Evolutionary conservation across 2,113 vertebrate species (phyloP).

Genomic region (Phyllostomus hastatus): DNA sequence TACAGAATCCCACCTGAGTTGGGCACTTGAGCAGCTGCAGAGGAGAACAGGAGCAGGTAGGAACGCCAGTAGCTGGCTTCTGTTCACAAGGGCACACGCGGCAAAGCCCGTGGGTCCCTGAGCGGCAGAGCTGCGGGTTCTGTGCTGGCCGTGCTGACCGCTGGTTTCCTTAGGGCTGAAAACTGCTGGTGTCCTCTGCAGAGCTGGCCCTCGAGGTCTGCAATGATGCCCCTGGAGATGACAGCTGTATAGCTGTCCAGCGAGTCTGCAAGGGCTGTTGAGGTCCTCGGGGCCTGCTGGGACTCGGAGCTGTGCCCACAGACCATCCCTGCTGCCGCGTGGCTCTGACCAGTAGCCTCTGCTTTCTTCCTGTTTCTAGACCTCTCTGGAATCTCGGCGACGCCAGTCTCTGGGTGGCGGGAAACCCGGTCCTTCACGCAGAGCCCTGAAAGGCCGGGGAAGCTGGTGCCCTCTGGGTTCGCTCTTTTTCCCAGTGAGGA

Average conservation of each 20-base stretch:
- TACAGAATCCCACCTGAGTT: accelerated
- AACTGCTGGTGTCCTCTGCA: neutral
- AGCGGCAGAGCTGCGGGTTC: neutral
- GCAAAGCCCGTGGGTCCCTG: neutral
- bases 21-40: neutral
- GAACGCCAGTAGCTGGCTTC: neutral
- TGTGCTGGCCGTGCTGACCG: neutral
- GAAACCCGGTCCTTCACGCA: no score
- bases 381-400: neutral
- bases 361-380: neutral
- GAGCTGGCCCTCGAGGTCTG: neutral
- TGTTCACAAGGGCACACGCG: accelerated
- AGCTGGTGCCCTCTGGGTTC: neutral
- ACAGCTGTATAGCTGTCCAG: neutral
- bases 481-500: no score
- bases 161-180: neutral
- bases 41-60: neutral
- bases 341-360: accelerated
- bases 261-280: neutral
- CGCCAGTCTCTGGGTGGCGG: neutral
- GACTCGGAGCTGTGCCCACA: neutral
- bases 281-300: neutral
- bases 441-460: neutral
- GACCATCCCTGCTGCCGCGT: accelerated
- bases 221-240: neutral